These are phyloP conservation scores for Laticauda colubrina DNA, from an alignment of 2,113 vertebrate species.

Conservation along the genomic window DNA sequence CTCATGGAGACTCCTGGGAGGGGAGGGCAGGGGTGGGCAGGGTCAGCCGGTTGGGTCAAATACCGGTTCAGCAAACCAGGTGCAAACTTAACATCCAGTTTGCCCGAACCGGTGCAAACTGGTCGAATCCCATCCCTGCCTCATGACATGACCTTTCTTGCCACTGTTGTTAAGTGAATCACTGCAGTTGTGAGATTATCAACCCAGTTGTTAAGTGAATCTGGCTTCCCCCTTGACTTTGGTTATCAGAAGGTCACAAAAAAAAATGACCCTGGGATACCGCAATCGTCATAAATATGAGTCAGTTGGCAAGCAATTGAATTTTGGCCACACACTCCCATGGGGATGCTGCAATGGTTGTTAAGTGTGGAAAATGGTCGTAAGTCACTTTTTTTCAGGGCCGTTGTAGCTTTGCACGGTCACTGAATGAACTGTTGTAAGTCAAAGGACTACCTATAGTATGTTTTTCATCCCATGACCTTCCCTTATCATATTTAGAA, in stretches of 20 bases:
- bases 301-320: neutral
- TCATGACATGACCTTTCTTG: no score
- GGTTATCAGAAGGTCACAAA: neutral
- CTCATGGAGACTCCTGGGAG: no score
- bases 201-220: no score
- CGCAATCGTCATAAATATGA: neutral
- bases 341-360: neutral
- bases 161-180: neutral
- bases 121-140: no score
- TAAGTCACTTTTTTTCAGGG: neutral
- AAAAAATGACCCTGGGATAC: rapidly evolving
- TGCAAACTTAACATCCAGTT: no score
- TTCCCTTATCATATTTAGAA: neutral
- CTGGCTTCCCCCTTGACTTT: neutral
- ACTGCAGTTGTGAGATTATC: no score
- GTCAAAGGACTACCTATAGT: neutral
- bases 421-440: neutral
- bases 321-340: neutral
- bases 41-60: no score
- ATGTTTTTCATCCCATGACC: neutral
- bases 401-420: no score
- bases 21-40: no score
- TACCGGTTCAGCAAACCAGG: no score
- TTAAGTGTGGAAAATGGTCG: neutral
- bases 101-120: no score